These are phyloP conservation scores for Eudyptes chrysolophus DNA, from an alignment of 2,113 vertebrate species.

Conservation along the genomic window DNA sequence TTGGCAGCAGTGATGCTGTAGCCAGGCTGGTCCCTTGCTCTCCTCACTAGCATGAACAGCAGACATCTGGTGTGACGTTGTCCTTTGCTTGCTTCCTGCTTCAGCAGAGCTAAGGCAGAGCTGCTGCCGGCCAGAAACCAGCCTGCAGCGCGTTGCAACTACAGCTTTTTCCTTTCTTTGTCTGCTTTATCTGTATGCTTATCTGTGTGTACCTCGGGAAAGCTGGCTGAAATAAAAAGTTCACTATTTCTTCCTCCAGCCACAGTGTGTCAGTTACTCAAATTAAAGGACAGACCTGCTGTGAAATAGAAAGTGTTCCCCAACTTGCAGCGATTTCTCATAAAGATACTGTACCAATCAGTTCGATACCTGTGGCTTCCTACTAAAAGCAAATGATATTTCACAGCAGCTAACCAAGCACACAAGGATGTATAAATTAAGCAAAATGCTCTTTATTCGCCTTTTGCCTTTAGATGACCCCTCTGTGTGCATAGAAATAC, in stretches of 20 bases:
- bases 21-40: neutral
- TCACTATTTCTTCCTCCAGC: neutral
- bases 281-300: conserved; percentile 4
- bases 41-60: neutral
- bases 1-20: neutral
- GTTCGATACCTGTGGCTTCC: conserved; percentile 2
- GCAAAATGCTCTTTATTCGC: neutral
- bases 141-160: neutral
- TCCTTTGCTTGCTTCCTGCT: neutral
- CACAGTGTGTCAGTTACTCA: neutral
- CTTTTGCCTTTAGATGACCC: neutral
- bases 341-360: neutral
- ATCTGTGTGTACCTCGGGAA: neutral
- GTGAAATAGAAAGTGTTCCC: conserved; percentile 9
- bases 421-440: neutral
- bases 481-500: neutral
- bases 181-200: neutral
- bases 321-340: neutral
- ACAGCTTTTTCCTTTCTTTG: neutral
- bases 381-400: neutral
- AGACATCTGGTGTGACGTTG: fast-evolving
- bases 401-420: neutral
- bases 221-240: neutral
- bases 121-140: neutral
- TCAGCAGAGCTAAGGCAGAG: neutral